Evolutionary conservation across 1,140 invertebrate species (phyloP).

Genomic region (Ceratina australensis): DNA sequence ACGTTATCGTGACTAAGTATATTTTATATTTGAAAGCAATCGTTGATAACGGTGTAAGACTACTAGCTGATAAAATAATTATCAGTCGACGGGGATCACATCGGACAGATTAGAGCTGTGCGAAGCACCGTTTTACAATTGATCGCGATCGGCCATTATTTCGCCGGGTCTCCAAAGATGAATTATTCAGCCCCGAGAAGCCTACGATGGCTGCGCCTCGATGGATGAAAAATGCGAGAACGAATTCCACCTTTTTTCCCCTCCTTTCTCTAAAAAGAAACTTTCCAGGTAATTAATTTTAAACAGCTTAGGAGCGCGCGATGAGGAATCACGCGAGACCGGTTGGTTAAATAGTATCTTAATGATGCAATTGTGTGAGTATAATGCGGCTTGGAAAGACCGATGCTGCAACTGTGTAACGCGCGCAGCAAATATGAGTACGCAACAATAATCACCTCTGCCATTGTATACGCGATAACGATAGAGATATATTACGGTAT

Average conservation of each 20-base stretch:
- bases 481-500: neutral
- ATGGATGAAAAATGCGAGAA: constrained; percentile 27
- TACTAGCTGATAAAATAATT: constrained; percentile 28
- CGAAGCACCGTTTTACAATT: constrained; percentile 20
- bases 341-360: constrained; percentile 46
- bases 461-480: constrained; percentile 11
- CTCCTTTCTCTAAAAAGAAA: constrained; percentile 17
- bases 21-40: constrained; percentile 23
- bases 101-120: constrained; percentile 17
- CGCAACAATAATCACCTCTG: constrained; percentile 7
- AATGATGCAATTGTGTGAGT: constrained; percentile 47
- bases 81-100: constrained; percentile 14
- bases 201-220: neutral
- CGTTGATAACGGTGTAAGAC: constrained; percentile 3
- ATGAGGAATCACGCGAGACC: constrained; percentile 5
- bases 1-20: neutral
- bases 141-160: constrained; percentile 26
- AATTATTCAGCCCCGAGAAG: constrained; percentile 28
- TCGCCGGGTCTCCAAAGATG: constrained; percentile 2
- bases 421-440: constrained; percentile 3
- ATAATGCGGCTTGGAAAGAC: constrained; percentile 25
- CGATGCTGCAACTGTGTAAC: constrained; percentile 15
- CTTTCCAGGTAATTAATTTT: constrained; percentile 44
- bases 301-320: constrained; percentile 17
- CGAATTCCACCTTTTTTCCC: constrained; percentile 36